These are phyloP conservation scores for Mico argentatus DNA, from an alignment of 2,797 vertebrate genomes.

Conservation along the genomic window DNA sequence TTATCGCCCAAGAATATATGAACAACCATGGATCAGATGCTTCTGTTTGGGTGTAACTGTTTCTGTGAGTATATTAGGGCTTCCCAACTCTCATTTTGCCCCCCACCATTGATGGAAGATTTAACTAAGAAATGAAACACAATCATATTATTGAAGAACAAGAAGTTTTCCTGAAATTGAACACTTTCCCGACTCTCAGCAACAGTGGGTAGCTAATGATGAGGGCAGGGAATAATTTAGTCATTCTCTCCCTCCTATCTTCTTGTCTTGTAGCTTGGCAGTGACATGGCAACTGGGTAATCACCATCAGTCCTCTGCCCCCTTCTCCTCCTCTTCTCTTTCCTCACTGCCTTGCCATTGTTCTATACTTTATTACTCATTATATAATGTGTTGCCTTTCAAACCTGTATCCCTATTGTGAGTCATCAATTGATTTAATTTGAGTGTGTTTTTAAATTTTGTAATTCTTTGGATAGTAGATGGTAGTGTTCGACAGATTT, in stretches of 20 bases:
- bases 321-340: background rate
- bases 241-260: background rate
- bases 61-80: background rate
- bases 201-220: slow-evolving; percentile 49
- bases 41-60: background rate
- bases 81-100: background rate
- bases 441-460: slow-evolving; percentile 55
- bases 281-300: background rate
- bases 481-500: slow-evolving; percentile 42
- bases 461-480: slow-evolving; percentile 11
- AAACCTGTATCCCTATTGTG: slow-evolving; percentile 40
- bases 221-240: slow-evolving; percentile 1
- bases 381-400: slow-evolving; percentile 30
- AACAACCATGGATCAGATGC: background rate
- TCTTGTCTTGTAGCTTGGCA: background rate
- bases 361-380: slow-evolving; percentile 55
- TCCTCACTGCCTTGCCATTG: slow-evolving; percentile 39
- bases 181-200: slow-evolving; percentile 37
- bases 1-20: background rate
- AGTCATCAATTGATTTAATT: slow-evolving; percentile 72
- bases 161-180: slow-evolving; percentile 13
- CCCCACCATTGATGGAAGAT: background rate
- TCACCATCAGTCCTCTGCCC: slow-evolving; percentile 54
- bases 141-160: background rate
- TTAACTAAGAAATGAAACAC: background rate